Evolutionary conservation across 92 coral and sea anemone species (phyloP).

Genomic region (Scolanthus callimorphus): DNA sequence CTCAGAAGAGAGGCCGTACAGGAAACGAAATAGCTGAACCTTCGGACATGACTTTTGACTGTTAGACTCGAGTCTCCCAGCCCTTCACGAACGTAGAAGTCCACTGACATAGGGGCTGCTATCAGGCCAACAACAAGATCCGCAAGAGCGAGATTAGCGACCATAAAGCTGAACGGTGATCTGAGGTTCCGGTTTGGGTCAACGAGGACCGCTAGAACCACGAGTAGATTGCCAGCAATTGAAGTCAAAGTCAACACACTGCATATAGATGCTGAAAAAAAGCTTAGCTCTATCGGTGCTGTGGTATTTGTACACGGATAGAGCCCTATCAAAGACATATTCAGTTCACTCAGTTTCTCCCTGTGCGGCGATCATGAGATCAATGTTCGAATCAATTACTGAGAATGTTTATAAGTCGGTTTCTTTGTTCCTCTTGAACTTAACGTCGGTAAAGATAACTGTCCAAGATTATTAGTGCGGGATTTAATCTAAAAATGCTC

Average conservation of each 20-base stretch:
- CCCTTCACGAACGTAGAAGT: constrained; percentile 73
- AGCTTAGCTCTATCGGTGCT: constrained; percentile 58
- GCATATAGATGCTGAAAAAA: constrained; percentile 59
- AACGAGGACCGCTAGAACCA: constrained; percentile 65
- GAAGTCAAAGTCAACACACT: constrained; percentile 48
- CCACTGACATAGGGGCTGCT: constrained; percentile 69
- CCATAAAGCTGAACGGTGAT: constrained; percentile 77
- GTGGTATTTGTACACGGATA: constrained; percentile 32
- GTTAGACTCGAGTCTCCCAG: constrained; percentile 21
- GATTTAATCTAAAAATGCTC: too few species aligned
- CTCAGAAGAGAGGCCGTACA: constrained; percentile 76
- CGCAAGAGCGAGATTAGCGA: constrained; percentile 73
- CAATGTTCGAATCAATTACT: too few species aligned
- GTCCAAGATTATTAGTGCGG: too few species aligned
- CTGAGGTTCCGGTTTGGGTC: constrained; percentile 71
- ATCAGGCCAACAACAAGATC: constrained; percentile 80
- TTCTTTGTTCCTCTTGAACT: too few species aligned
- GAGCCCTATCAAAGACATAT: constrained; percentile 19
- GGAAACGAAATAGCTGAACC: constrained; percentile 65
- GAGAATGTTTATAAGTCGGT: too few species aligned
- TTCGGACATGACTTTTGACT: constrained; percentile 18
- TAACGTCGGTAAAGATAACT: too few species aligned
- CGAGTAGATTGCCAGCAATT: constrained; percentile 74
- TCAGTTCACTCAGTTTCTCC: too few species aligned
- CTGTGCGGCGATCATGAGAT: too few species aligned